phyloP scores from a whole-genome alignment of 2,888 invertebrate species.

The Baronia brevicornis region DNA sequence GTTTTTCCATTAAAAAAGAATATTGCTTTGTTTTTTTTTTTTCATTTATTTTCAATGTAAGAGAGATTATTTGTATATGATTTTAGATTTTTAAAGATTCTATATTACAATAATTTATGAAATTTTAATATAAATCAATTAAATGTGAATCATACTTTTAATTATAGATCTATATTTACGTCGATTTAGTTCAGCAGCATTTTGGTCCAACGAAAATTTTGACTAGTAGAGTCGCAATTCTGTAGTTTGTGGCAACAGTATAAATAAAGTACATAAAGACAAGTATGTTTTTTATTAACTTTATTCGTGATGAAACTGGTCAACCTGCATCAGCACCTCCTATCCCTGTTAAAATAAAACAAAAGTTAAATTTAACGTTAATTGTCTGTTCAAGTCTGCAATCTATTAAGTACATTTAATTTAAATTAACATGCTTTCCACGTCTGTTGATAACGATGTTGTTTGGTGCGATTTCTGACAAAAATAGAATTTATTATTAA shows the following conservation, averaged over 20 bases:
- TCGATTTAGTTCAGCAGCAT: constrained; percentile 62
- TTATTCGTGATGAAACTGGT: too few species aligned
- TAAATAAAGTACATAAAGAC: constrained; percentile 68
- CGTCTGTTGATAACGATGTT: too few species aligned
- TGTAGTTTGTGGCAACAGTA: constrained; percentile 68
- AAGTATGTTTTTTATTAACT: constrained; percentile 28
- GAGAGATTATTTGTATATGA: constrained; percentile 73
- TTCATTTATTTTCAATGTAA: constrained; percentile 60
- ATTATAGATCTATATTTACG: constrained; percentile 62
- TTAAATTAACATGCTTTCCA: too few species aligned
- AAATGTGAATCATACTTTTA: constrained; percentile 51
- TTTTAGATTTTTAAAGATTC: constrained; percentile 62
- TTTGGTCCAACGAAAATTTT: constrained; percentile 64
- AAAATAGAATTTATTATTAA: too few species aligned
- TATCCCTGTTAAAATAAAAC: too few species aligned
- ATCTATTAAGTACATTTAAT: too few species aligned
- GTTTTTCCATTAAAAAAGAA: constrained; percentile 65
- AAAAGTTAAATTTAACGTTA: too few species aligned
- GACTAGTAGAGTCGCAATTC: constrained; percentile 66
- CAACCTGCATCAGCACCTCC: too few species aligned
- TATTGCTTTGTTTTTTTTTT: constrained; percentile 58
- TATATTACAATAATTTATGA: constrained; percentile 61
- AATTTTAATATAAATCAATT: constrained; percentile 51
- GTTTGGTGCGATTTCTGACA: too few species aligned
- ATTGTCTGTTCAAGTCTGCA: too few species aligned